Evolutionary conservation across 2,888 invertebrate species (phyloP).

Genomic region (Lordiphosa fenestrarum): DNA sequence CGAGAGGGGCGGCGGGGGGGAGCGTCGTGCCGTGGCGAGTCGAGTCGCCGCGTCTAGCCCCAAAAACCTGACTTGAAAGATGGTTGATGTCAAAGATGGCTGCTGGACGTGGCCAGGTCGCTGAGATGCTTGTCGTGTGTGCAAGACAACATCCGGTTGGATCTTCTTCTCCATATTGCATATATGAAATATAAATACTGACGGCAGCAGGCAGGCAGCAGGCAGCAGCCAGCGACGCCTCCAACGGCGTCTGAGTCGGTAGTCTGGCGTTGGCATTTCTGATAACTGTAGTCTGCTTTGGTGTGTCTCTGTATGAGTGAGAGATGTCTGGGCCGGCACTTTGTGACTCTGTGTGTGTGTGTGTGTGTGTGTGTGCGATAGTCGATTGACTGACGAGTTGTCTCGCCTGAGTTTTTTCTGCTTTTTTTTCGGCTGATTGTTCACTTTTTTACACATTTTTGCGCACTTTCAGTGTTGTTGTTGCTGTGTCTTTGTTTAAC

Average conservation of each 20-base stretch:
- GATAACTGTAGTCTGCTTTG: constrained; percentile 9
- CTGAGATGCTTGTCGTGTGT: background rate
- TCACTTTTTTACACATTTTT: constrained; percentile 23
- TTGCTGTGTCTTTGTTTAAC: constrained; percentile 48
- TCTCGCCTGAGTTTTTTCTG: constrained; percentile 25
- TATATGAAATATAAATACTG: constrained; percentile 44
- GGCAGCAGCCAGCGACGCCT: constrained; percentile 1
- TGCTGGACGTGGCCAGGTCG: constrained; percentile 9
- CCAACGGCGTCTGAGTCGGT: background rate
- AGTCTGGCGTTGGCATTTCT: constrained; percentile 13
- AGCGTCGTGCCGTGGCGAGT: background rate
- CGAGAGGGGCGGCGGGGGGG: background rate
- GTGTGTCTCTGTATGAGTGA: constrained; percentile 37
- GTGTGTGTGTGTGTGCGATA: constrained; percentile 42
- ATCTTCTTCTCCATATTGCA: constrained; percentile 37
- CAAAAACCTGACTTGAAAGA: constrained; percentile 4
- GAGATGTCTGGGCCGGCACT: constrained; percentile 60
- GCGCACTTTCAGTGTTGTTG: constrained; percentile 12
- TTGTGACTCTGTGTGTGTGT: constrained; percentile 57
- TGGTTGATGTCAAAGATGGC: constrained; percentile 35
- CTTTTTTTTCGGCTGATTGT: constrained; percentile 34
- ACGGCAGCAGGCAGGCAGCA: constrained; percentile 14
- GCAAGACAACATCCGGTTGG: constrained; percentile 17
- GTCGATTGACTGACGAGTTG: constrained; percentile 55
- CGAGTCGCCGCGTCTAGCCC: constrained; percentile 8